These are phyloP conservation scores for Pseudococcus viburni DNA, from an alignment of 2,888 invertebrate species.

Conservation along the genomic window DNA sequence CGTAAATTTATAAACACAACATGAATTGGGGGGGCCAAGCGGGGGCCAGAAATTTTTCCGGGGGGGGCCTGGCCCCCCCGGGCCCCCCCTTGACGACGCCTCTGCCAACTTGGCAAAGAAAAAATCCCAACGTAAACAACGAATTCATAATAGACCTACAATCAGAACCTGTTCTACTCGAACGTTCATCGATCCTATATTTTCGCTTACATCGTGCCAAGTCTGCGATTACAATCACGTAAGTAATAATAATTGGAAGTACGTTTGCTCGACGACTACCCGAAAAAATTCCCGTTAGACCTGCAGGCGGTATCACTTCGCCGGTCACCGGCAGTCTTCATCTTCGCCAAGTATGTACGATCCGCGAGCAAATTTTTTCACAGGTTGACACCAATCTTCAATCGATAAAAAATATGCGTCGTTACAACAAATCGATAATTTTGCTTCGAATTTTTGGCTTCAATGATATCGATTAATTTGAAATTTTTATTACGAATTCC, in stretches of 20 bases:
- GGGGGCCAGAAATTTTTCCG: too few species aligned
- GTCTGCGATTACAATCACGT: constrained; percentile 56
- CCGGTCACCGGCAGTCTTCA: constrained; percentile 38
- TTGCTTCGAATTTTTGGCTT: background rate
- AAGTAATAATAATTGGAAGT: constrained; percentile 55
- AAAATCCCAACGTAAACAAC: constrained; percentile 34
- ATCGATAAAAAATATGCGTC: constrained; percentile 1
- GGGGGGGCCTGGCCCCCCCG: too few species aligned
- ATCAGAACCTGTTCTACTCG: constrained; percentile 32
- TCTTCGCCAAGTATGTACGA: background rate
- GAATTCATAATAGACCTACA: constrained; percentile 16
- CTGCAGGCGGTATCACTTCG: constrained; percentile 43
- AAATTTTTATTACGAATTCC: background rate
- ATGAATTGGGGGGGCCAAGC: too few species aligned
- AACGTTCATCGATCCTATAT: constrained; percentile 54
- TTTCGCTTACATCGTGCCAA: constrained; percentile 56
- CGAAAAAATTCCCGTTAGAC: constrained; percentile 55
- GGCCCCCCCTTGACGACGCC: too few species aligned
- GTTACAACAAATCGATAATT: background rate
- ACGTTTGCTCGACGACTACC: constrained; percentile 53
- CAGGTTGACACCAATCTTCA: background rate
- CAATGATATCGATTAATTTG: background rate
- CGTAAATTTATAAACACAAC: too few species aligned
- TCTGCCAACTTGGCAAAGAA: background rate
- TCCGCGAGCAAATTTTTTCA: constrained; percentile 40